Conservation (phyloP, 1,140 invertebrate genomes). For the Rhynchophorus ferrugineus region DNA sequence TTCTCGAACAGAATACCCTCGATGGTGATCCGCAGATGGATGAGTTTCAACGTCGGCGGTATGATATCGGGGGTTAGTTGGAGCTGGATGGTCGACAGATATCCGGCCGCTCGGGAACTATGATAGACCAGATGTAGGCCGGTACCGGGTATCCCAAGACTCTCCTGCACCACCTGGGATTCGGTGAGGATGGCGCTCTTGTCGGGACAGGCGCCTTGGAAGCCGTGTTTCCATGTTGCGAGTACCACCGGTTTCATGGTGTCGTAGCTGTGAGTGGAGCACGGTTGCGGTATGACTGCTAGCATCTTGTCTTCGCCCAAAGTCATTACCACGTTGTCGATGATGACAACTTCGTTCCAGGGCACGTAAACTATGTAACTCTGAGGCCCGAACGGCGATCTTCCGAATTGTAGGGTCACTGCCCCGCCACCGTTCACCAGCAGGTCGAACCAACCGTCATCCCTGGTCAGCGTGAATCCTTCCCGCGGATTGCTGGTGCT, state of each 20-base stretch:
- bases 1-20: slow-evolving; percentile 91
- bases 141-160: slow-evolving; percentile 84
- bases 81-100: slow-evolving; percentile 89
- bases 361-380: slow-evolving; percentile 89
- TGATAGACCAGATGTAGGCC: slow-evolving; percentile 91
- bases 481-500: slow-evolving; percentile 82
- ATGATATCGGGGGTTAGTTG: slow-evolving; percentile 83
- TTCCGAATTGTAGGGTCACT: slow-evolving; percentile 87
- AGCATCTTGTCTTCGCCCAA: slow-evolving; percentile 67
- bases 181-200: slow-evolving; percentile 88
- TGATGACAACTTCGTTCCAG: slow-evolving; percentile 95
- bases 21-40: slow-evolving; percentile 86
- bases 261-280: slow-evolving; percentile 87
- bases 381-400: slow-evolving; percentile 83
- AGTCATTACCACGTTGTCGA: slow-evolving; percentile 80
- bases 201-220: slow-evolving; percentile 90
- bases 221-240: slow-evolving; percentile 94
- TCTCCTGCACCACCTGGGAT: slow-evolving; percentile 93
- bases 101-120: slow-evolving; percentile 84
- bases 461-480: slow-evolving; percentile 88
- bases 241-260: slow-evolving; percentile 88
- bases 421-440: slow-evolving; percentile 95
- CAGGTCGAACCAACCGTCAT: slow-evolving; percentile 92
- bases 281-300: slow-evolving; percentile 60
- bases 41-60: slow-evolving; percentile 70